phyloP scores from a whole-genome alignment of 2,113 vertebrate species.

The Penelope pileata region DNA sequence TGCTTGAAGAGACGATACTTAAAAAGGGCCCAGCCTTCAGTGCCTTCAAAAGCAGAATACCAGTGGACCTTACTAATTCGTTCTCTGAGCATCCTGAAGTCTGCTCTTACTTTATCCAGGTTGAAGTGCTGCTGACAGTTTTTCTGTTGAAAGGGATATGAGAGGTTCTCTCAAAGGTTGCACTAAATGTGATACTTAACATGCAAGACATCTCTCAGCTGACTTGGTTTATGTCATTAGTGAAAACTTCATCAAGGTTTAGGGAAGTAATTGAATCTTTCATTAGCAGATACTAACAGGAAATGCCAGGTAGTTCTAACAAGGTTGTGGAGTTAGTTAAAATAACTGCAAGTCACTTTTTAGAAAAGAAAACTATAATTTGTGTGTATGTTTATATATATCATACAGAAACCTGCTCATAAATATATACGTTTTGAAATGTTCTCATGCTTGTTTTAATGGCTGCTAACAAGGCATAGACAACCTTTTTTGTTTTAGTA shows the following conservation, averaged over 20 bases:
- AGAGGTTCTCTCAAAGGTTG: background rate
- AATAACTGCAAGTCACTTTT: background rate
- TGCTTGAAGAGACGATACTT: no score
- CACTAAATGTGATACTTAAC: background rate
- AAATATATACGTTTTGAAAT: background rate
- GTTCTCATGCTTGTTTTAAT: background rate
- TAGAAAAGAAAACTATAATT: background rate
- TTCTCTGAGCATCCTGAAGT: background rate
- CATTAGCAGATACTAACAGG: background rate
- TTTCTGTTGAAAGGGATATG: background rate
- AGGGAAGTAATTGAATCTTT: background rate
- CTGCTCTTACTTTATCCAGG: background rate
- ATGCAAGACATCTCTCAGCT: background rate
- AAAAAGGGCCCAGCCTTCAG: no score
- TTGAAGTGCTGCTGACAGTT: background rate
- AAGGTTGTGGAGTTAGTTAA: background rate
- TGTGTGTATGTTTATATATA: fast-evolving
- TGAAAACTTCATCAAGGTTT: background rate
- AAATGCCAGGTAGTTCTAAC: background rate
- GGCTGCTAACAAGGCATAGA: background rate
- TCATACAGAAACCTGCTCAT: background rate
- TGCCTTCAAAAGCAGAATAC: background rate
- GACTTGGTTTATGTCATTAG: background rate
- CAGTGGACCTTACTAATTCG: background rate
- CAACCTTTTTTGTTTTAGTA: background rate